Evolutionary conservation across 2,888 invertebrate genomes (phyloP).

Genomic region (Melanostoma mellinum): DNA sequence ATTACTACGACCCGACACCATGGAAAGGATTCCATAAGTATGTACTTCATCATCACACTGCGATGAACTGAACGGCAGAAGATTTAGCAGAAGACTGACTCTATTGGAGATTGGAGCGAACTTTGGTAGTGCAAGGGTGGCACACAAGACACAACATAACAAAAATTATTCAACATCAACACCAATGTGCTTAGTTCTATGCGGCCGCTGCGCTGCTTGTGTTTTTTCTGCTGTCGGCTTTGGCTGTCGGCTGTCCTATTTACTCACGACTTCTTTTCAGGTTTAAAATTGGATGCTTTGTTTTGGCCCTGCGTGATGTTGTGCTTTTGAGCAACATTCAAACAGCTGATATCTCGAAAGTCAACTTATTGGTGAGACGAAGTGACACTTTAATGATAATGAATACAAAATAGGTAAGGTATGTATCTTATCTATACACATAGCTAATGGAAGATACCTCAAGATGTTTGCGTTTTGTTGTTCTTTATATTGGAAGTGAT

Average conservation of each 20-base stretch:
- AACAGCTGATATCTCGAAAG: too few relatives aligned
- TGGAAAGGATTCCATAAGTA: slow-evolving; percentile 39
- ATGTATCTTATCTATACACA: too few relatives aligned
- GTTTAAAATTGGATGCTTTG: not conserved
- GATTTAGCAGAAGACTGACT: slow-evolving; percentile 68
- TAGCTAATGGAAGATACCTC: too few relatives aligned
- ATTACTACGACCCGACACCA: slow-evolving; percentile 2
- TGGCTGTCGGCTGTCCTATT: slow-evolving; percentile 26
- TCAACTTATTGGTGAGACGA: too few relatives aligned
- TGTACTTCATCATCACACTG: slow-evolving; percentile 27
- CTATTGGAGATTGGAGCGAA: slow-evolving; percentile 35
- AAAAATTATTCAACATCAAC: slow-evolving; percentile 14
- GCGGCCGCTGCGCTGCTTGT: slow-evolving; percentile 17
- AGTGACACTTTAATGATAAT: too few relatives aligned
- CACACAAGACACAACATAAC: slow-evolving; percentile 24
- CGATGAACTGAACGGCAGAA: slow-evolving; percentile 65
- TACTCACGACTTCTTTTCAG: slow-evolving; percentile 38
- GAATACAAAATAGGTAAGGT: too few relatives aligned
- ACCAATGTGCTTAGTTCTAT: slow-evolving; percentile 49
- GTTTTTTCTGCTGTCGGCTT: slow-evolving; percentile 19
- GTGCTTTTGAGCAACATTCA: too few relatives aligned
- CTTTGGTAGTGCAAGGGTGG: slow-evolving; percentile 57
- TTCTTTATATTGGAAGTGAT: too few relatives aligned
- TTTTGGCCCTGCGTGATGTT: not conserved
- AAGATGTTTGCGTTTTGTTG: too few relatives aligned